phyloP scores from a whole-genome alignment of 1,140 invertebrate species.

The Euborellia annulipes region DNA sequence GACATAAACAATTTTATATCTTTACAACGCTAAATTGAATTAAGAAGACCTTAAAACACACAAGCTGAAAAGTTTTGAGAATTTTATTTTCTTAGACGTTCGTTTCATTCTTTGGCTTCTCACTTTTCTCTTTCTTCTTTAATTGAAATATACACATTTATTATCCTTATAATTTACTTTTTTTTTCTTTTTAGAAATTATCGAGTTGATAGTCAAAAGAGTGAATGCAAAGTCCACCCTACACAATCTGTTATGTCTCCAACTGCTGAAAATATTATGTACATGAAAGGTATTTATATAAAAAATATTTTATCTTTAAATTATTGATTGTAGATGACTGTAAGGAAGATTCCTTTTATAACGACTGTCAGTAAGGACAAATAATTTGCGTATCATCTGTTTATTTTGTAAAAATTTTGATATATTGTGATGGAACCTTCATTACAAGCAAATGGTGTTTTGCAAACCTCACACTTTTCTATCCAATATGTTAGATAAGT shows the following conservation, averaged over 20 bases:
- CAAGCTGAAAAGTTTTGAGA: slow-evolving; percentile 6
- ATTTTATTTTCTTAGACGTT: slow-evolving; percentile 6
- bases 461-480: no score
- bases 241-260: slow-evolving; percentile 17
- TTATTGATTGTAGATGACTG: slow-evolving; percentile 3
- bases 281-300: slow-evolving; percentile 27
- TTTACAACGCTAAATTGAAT: no score
- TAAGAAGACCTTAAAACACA: no score
- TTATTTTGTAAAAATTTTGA: no score
- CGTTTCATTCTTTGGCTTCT: slow-evolving; percentile 3
- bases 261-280: slow-evolving; percentile 26
- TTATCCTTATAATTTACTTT: neutral
- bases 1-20: no score
- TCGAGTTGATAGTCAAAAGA: slow-evolving; percentile 10
- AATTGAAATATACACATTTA: no score
- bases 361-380: no score
- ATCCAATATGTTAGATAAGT: no score
- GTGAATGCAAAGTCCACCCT: slow-evolving; percentile 10
- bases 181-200: neutral
- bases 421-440: no score
- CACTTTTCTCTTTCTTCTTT: slow-evolving; percentile 1
- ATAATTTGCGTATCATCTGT: no score
- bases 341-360: slow-evolving; percentile 8
- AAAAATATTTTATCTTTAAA: neutral
- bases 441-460: no score